These are phyloP conservation scores for Ptychodera flava DNA, from an alignment of 35 echinoderm and acorn worm species.

Conservation along the genomic window DNA sequence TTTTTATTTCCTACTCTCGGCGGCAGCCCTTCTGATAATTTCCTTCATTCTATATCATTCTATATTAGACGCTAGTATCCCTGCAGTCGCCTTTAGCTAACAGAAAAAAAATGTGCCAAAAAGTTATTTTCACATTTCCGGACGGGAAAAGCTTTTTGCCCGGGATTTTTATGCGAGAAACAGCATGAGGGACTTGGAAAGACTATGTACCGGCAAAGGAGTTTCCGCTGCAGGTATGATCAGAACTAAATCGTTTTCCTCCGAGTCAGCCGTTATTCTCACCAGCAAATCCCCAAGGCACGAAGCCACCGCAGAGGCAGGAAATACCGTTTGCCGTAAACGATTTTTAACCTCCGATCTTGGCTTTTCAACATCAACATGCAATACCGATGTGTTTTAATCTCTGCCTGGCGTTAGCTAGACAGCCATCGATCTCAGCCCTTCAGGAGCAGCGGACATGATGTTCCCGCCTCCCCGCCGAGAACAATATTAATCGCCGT, in stretches of 20 bases:
- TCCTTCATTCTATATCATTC: too few relatives aligned
- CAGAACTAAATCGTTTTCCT: not conserved
- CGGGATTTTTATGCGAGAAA: not conserved
- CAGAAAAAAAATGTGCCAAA: not conserved
- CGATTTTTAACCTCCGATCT: not conserved
- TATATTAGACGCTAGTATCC: not conserved
- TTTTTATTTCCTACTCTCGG: too few relatives aligned
- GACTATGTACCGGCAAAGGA: not conserved
- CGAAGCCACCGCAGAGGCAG: not conserved
- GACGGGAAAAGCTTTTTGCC: not conserved
- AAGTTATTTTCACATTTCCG: not conserved
- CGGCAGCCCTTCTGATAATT: too few relatives aligned
- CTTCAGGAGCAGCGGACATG: not conserved
- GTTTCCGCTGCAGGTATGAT: not conserved
- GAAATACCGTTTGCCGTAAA: not conserved
- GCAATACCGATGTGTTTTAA: not conserved
- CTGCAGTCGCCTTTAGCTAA: not conserved
- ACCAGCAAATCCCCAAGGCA: not conserved
- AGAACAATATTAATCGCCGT: not conserved
- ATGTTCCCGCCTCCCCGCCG: not conserved
- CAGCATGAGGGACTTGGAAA: too few relatives aligned
- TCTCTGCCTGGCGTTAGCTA: not conserved
- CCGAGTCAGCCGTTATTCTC: not conserved
- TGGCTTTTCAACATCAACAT: not conserved
- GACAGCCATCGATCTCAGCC: not conserved